A percentile compares a stretch with the other conserved stretches of the same genome.
Conservation (phyloP, 2,888 invertebrate species). For the Himalopsyche tibetana region DNA sequence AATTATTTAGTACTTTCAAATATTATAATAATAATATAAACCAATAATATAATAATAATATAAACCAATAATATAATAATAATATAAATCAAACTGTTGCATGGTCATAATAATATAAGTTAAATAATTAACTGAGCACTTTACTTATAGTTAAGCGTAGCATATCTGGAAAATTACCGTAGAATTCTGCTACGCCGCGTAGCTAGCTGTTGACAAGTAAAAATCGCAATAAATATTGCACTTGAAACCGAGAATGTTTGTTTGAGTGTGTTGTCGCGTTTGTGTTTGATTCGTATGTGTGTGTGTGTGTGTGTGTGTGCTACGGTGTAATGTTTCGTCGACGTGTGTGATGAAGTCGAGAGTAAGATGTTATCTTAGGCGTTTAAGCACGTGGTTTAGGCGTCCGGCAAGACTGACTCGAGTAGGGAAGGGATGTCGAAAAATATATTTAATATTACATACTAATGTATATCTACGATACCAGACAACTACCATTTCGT, state of each 20-base stretch:
- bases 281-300: background rate
- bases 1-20: no score
- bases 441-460: no score
- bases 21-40: no score
- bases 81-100: no score
- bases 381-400: slow-evolving; percentile 2
- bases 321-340: background rate
- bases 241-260: slow-evolving; percentile 20
- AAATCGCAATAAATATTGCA: slow-evolving; percentile 31
- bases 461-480: no score
- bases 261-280: slow-evolving; percentile 3
- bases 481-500: no score
- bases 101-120: no score
- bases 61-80: no score
- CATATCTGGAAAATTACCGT: background rate
- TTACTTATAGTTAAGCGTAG: background rate
- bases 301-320: slow-evolving; percentile 28
- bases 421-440: background rate
- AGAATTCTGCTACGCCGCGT: background rate
- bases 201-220: slow-evolving; percentile 13
- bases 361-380: slow-evolving; percentile 13
- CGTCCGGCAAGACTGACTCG: slow-evolving; percentile 10
- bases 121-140: no score
- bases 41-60: no score
- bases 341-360: slow-evolving; percentile 24